These are phyloP conservation scores for Ophion ellenae DNA, from an alignment of 2,888 invertebrate species.

Conservation along the genomic window DNA sequence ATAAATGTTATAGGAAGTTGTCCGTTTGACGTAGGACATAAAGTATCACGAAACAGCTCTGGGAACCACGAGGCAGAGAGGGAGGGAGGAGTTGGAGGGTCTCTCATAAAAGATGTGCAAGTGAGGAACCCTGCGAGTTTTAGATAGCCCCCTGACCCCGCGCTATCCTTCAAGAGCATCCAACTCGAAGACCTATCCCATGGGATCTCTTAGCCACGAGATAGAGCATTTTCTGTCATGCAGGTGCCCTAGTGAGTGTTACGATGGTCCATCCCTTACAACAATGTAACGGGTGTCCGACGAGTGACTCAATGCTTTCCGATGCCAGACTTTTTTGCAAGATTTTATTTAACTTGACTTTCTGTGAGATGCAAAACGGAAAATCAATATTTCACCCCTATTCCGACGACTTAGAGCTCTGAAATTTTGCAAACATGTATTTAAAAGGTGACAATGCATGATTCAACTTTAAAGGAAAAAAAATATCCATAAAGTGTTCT, in stretches of 20 bases:
- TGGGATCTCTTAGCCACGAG: conserved; percentile 79
- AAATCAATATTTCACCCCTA: too few species aligned
- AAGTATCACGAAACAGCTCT: background rate
- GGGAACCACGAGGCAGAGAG: conserved; percentile 61
- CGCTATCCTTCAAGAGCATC: conserved; percentile 82
- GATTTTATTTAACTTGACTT: too few species aligned
- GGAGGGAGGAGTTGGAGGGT: conserved; percentile 73
- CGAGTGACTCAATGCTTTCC: background rate
- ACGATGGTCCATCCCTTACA: conserved; percentile 38
- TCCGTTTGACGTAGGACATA: conserved; percentile 39
- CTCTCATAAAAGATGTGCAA: conserved; percentile 68
- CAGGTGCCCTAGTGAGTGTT: conserved; percentile 49
- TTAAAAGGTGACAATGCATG: too few species aligned
- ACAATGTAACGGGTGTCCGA: conserved; percentile 6
- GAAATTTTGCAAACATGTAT: too few species aligned
- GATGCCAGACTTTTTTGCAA: too few species aligned
- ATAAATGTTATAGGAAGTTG: conserved; percentile 43
- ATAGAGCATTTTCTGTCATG: conserved; percentile 65
- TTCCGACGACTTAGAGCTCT: too few species aligned
- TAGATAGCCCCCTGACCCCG: conserved; percentile 81
- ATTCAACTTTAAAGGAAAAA: too few species aligned
- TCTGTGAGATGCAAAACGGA: too few species aligned
- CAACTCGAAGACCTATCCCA: conserved; percentile 76
- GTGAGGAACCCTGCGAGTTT: conserved; percentile 54
- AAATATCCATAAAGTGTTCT: too few species aligned